Conservation (phyloP, 2,888 invertebrate species). For the Sisyra terminalis region DNA sequence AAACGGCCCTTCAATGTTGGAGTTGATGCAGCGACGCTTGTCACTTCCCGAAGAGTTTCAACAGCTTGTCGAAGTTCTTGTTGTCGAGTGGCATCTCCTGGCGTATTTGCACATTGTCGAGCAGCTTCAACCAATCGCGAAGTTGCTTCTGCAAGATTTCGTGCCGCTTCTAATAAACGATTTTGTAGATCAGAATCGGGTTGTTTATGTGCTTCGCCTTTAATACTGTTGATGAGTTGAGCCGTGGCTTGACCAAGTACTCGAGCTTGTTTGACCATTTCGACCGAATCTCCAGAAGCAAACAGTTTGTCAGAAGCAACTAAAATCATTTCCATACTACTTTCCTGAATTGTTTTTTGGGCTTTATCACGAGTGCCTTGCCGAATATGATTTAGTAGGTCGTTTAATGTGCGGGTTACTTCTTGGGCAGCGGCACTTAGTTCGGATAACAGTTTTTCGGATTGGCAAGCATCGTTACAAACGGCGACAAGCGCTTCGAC, state of each 20-base stretch:
- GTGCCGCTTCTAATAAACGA: conserved; percentile 84
- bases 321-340: conserved; percentile 77
- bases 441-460: conserved; percentile 49
- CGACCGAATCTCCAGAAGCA: conserved; percentile 70
- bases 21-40: conserved; percentile 65
- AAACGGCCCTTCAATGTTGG: conserved; percentile 57
- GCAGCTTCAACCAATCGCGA: conserved; percentile 95
- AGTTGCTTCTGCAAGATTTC: conserved; percentile 88
- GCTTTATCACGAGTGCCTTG: conserved; percentile 41
- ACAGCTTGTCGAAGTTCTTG: conserved; percentile 75
- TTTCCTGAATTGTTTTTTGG: conserved; percentile 51
- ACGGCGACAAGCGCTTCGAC: conserved; percentile 78
- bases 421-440: conserved; percentile 72
- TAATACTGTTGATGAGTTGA: conserved; percentile 84
- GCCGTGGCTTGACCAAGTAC: conserved; percentile 89
- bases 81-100: conserved; percentile 69
- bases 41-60: conserved; percentile 82
- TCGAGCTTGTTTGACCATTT: conserved; percentile 89
- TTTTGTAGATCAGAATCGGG: conserved; percentile 80
- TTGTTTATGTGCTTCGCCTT: conserved; percentile 83
- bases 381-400: conserved; percentile 81
- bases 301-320: conserved; percentile 78
- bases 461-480: conserved; percentile 56
- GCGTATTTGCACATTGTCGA: conserved; percentile 73
- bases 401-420: conserved; percentile 76